Percentiles rank a stretch among this genome's conserved stretches.
phyloP scores from a whole-genome alignment of 2,113 vertebrate species.

The Ailuropoda melanoleuca region DNA sequence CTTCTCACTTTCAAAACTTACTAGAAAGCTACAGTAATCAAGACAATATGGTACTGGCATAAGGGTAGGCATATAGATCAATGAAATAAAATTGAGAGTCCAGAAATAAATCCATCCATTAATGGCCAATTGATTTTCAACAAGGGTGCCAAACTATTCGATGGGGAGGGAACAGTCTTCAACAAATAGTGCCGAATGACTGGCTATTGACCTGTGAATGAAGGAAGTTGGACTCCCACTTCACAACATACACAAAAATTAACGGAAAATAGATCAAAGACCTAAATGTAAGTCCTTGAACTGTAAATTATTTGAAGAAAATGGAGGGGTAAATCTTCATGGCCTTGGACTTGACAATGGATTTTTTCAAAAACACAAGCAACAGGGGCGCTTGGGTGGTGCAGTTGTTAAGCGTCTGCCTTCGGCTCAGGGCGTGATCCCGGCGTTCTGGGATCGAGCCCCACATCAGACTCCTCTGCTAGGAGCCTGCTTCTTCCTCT shows the following conservation, averaged over 20 bases:
- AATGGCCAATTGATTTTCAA: not conserved
- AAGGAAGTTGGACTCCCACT: not conserved
- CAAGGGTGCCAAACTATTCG: not conserved
- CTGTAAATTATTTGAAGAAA: not conserved
- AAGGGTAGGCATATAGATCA: not conserved
- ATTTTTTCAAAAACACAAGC: conserved; percentile 32
- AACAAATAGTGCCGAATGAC: not conserved
- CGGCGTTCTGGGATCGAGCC: no score
- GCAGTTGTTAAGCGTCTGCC: no score
- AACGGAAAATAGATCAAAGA: not conserved
- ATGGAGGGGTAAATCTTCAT: not conserved
- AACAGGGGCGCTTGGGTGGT: no score
- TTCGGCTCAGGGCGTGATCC: no score
- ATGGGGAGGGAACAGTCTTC: not conserved
- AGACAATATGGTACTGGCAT: not conserved
- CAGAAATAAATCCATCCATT: not conserved
- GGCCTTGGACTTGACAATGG: not conserved
- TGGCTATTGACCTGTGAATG: not conserved
- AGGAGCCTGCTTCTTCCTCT: no score
- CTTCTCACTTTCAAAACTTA: not conserved
- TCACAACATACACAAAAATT: not conserved
- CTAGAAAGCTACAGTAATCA: not conserved
- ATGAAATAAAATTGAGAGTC: not conserved
- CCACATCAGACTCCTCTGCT: no score
- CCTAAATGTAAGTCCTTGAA: not conserved